Conservation (phyloP, 1,140 invertebrate species). For the Dendrolimus punctatus region DNA sequence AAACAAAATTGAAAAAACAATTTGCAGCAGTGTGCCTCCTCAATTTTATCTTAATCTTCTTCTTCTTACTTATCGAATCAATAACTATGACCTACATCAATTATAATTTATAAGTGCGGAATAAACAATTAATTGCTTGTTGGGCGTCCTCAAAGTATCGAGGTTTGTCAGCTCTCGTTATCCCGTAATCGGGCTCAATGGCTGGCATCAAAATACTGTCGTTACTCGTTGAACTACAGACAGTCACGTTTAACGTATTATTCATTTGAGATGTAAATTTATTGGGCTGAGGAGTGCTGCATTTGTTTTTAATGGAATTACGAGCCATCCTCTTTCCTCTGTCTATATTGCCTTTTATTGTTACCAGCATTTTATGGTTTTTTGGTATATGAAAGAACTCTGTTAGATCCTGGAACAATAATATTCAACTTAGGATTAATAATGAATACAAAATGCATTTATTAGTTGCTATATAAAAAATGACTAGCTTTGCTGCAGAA, state of each 20-base stretch:
- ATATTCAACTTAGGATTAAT: background rate
- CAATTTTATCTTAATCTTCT: no score
- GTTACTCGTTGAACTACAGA: constrained; percentile 13
- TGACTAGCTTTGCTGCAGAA: no score
- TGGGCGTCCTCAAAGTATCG: constrained; percentile 60
- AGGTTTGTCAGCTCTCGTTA: constrained; percentile 43
- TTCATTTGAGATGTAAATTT: constrained; percentile 25
- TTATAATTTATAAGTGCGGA: constrained; percentile 50
- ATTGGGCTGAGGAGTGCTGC: constrained; percentile 30
- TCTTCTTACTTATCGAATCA: no score
- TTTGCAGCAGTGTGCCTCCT: no score
- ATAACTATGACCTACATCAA: background rate
- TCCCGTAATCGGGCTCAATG: constrained; percentile 60
- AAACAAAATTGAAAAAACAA: no score
- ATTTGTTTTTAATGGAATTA: constrained; percentile 32
- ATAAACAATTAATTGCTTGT: constrained; percentile 57
- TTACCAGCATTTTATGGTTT: constrained; percentile 56
- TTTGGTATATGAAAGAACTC: constrained; percentile 44
- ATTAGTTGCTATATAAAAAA: no score
- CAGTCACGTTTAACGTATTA: constrained; percentile 36
- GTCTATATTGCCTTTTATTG: constrained; percentile 48
- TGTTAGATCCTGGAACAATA: constrained; percentile 45
- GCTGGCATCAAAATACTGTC: constrained; percentile 31
- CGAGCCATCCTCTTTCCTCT: constrained; percentile 53
- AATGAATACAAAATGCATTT: background rate